These are phyloP conservation scores for Eupeodes latifasciatus DNA, from an alignment of 2,888 invertebrate species.

Conservation along the genomic window DNA sequence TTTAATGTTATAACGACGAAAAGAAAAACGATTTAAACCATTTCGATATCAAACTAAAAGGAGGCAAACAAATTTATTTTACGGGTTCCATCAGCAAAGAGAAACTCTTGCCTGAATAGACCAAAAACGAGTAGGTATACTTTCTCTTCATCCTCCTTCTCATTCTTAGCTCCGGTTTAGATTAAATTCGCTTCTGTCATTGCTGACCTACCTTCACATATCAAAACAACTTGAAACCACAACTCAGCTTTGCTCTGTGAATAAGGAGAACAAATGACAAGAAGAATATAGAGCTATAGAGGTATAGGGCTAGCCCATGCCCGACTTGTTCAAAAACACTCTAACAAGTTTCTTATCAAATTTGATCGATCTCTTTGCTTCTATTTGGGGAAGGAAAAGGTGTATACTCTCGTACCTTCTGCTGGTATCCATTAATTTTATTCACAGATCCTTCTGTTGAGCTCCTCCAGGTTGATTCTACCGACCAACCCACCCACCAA, in stretches of 20 bases:
- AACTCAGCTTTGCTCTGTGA: slow-evolving; percentile 15
- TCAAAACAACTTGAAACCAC: slow-evolving; percentile 64
- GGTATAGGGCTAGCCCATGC: not conserved
- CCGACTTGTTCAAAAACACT: slow-evolving; percentile 47
- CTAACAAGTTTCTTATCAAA: slow-evolving; percentile 75
- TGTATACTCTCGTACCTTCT: slow-evolving; percentile 33
- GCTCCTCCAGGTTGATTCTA: not conserved
- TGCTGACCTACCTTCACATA: slow-evolving; percentile 53
- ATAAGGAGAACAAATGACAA: not conserved
- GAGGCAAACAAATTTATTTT: slow-evolving; percentile 72
- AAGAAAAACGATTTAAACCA: slow-evolving; percentile 40
- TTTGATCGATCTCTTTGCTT: slow-evolving; percentile 69
- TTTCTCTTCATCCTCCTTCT: too few relatives aligned
- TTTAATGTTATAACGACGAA: slow-evolving; percentile 51
- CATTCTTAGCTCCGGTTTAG: slow-evolving; percentile 30
- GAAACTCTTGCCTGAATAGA: slow-evolving; percentile 41
- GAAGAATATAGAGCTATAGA: not conserved
- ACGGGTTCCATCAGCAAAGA: slow-evolving; percentile 41
- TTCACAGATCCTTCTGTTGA: slow-evolving; percentile 69
- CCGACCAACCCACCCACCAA: too few relatives aligned
- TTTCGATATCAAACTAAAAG: slow-evolving; percentile 50
- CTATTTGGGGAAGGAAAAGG: slow-evolving; percentile 40
- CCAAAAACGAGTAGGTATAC: too few relatives aligned
- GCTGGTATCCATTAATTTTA: slow-evolving; percentile 71
- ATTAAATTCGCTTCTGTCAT: slow-evolving; percentile 72